Conservation (phyloP, 2,113 vertebrate genomes). For the Hyperoodon ampullatus region DNA sequence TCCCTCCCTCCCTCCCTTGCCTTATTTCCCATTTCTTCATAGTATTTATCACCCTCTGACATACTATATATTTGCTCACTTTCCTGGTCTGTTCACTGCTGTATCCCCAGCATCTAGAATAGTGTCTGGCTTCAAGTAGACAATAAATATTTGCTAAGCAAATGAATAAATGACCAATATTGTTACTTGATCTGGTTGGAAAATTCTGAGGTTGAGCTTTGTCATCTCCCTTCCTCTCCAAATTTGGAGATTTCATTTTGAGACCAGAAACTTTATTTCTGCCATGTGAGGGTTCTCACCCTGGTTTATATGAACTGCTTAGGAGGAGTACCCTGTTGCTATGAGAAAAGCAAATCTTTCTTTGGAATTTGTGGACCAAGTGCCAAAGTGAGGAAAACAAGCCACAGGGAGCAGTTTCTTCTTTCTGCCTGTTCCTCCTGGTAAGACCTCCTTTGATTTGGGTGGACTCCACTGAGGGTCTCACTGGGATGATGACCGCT, state of each 20-base stretch:
- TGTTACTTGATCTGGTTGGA: not conserved
- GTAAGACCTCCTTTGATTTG: not conserved
- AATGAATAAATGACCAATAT: not conserved
- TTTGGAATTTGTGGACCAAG: conserved; percentile 1
- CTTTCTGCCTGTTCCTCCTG: not conserved
- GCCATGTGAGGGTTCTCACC: not conserved
- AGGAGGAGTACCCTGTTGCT: not conserved
- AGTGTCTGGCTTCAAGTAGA: not conserved
- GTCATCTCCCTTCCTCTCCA: not conserved
- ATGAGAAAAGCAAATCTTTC: not conserved
- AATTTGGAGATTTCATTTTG: not conserved
- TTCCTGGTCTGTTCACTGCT: not conserved
- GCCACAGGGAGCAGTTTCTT: not conserved
- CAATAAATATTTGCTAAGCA: not conserved
- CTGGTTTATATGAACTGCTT: not conserved
- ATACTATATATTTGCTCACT: not conserved
- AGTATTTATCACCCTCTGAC: not conserved
- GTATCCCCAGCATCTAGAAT: not conserved
- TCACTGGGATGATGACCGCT: not conserved
- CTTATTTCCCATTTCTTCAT: not conserved
- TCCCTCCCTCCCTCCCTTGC: not conserved
- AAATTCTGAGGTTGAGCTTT: not conserved
- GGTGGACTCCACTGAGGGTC: not conserved
- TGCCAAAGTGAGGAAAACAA: not conserved
- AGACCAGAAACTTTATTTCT: conserved; percentile 3